Percentiles rank a stretch among this genome's conserved stretches.
Evolutionary conservation across 2,113 vertebrate species (phyloP).

Genomic region (Caloenas nicobarica): DNA sequence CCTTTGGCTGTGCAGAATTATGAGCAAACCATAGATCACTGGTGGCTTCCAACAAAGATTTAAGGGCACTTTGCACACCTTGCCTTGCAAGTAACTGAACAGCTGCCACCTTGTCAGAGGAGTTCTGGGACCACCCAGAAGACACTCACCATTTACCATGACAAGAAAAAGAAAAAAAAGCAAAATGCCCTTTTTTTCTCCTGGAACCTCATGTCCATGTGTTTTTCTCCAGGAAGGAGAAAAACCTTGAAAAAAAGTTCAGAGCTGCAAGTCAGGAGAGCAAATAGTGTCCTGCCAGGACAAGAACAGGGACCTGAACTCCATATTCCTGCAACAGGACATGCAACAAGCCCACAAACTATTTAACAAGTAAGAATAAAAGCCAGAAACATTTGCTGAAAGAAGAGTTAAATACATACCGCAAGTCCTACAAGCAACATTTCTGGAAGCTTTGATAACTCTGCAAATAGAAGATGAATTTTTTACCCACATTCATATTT

Average conservation of each 20-base stretch:
- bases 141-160: background rate
- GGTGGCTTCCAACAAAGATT: background rate
- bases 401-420: background rate
- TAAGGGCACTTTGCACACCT: background rate
- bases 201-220: fast-evolving
- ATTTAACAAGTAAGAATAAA: background rate
- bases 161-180: background rate
- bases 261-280: background rate
- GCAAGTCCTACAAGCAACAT: background rate
- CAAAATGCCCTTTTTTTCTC: no score
- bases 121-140: background rate
- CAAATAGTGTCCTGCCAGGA: background rate
- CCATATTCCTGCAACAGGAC: background rate
- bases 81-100: background rate
- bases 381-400: background rate
- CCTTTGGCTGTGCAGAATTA: background rate
- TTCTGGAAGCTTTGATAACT: slow-evolving; percentile 23
- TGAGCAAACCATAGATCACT: background rate
- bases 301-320: background rate
- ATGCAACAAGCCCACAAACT: background rate
- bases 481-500: background rate
- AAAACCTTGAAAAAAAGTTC: background rate
- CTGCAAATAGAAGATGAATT: background rate
- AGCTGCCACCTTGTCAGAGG: background rate
- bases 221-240: background rate